Evolutionary conservation across 2,113 vertebrate species (phyloP).

Genomic region (Nothocercus nigrocapillus): DNA sequence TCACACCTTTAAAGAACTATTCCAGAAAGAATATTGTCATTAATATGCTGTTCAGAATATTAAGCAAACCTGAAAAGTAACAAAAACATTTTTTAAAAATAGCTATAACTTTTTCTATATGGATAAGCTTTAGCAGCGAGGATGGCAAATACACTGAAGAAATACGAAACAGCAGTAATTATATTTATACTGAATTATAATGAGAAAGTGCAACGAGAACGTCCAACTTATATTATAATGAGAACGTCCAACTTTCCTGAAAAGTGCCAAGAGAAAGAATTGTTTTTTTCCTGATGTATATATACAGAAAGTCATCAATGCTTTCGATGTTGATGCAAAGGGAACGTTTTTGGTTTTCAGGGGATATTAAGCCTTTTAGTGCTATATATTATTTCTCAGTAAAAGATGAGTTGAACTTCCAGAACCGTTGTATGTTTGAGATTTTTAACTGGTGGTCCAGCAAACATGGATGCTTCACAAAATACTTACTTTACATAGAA

Average conservation of each 20-base stretch:
- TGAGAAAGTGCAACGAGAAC: neutral
- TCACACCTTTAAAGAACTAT: neutral
- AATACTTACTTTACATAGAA: neutral
- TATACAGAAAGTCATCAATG: neutral
- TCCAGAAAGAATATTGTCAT: neutral
- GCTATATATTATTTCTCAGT: neutral
- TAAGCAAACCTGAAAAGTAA: neutral
- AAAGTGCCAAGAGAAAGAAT: accelerated
- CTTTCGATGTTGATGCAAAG: neutral
- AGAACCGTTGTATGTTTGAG: neutral
- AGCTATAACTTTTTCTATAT: neutral
- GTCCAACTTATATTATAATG: neutral
- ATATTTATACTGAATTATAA: neutral
- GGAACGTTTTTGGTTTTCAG: neutral
- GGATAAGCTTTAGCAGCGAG: neutral
- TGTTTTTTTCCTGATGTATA: neutral
- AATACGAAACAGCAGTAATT: neutral
- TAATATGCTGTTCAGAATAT: neutral
- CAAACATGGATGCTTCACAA: neutral
- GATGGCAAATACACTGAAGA: neutral
- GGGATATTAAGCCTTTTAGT: neutral
- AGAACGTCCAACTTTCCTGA: neutral
- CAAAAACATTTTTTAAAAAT: neutral
- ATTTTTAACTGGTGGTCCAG: neutral
- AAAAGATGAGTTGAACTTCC: neutral